Conservation (phyloP, 2,888 invertebrate species). For the Apodemia mormo region DNA sequence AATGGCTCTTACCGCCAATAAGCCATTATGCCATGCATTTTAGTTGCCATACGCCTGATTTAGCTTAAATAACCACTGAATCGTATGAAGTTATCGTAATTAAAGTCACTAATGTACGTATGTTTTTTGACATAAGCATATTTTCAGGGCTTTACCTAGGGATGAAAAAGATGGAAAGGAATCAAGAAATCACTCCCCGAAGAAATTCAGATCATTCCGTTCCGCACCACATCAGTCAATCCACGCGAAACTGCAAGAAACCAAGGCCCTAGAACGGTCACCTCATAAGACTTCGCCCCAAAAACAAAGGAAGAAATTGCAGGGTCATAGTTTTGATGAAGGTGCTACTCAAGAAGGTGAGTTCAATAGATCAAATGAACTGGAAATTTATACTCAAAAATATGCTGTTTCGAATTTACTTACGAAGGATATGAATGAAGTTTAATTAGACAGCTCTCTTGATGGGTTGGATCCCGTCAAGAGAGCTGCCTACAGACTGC, state of each 20-base stretch:
- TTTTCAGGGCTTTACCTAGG: slow-evolving; percentile 87
- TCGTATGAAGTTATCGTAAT: background rate
- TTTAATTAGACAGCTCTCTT: too few species aligned
- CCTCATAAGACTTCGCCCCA: slow-evolving; percentile 83
- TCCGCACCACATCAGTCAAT: slow-evolving; percentile 81
- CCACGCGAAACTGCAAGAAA: slow-evolving; percentile 83
- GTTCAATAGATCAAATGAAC: background rate
- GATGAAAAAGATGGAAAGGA: slow-evolving; percentile 94
- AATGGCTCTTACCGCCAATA: slow-evolving; percentile 65
- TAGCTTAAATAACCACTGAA: slow-evolving; percentile 31
- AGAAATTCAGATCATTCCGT: slow-evolving; percentile 83
- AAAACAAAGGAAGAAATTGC: slow-evolving; percentile 80
- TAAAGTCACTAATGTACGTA: background rate
- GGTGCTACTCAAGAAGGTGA: slow-evolving; percentile 75
- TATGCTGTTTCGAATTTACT: too few species aligned
- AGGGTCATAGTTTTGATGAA: slow-evolving; percentile 76
- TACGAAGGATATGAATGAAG: too few species aligned
- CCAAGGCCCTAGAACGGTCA: slow-evolving; percentile 82
- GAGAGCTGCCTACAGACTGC: too few species aligned
- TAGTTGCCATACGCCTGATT: slow-evolving; percentile 53
- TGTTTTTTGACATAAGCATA: slow-evolving; percentile 13
- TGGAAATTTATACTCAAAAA: too few species aligned
- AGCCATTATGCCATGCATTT: slow-evolving; percentile 59
- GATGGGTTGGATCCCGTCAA: too few species aligned
- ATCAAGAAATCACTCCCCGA: slow-evolving; percentile 87